Evolutionary conservation across 2,797 vertebrate genomes (phyloP).

Genomic region (Sebastes iracundus): DNA sequence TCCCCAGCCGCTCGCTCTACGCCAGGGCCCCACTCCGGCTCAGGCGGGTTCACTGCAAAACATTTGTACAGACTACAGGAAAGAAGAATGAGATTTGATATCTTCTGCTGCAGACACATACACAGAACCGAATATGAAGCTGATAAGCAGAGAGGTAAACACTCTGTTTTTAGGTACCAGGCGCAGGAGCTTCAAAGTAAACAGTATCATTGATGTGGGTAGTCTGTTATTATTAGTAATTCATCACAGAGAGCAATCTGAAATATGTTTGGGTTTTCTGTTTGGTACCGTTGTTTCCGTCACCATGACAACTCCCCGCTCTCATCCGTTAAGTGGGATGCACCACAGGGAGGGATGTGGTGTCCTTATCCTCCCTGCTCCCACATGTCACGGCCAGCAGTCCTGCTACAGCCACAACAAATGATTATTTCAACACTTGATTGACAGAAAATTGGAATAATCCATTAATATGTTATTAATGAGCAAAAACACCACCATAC

Average conservation of each 20-base stretch:
- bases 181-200: constrained; percentile 29
- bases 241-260: constrained; percentile 11
- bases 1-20: constrained; percentile 19
- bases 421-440: not conserved
- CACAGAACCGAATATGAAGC: constrained; percentile 3
- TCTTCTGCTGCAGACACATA: constrained; percentile 9
- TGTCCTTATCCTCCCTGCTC: constrained; percentile 43
- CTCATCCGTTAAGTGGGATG: constrained; percentile 59
- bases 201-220: not conserved
- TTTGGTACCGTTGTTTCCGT: constrained; percentile 57
- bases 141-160: constrained; percentile 30
- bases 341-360: constrained; percentile 59
- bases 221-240: constrained; percentile 23
- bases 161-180: constrained; percentile 32
- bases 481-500: not conserved
- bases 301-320: constrained; percentile 71
- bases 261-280: constrained; percentile 21
- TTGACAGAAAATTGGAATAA: not conserved
- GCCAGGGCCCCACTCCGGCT: constrained; percentile 57
- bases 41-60: constrained; percentile 22
- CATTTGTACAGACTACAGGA: constrained; percentile 16
- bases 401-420: not conserved
- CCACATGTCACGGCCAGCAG: not conserved
- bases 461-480: not conserved
- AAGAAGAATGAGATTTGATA: constrained; percentile 35